phyloP scores from a whole-genome alignment of 2,888 invertebrate species.

The Cabera pusaria region DNA sequence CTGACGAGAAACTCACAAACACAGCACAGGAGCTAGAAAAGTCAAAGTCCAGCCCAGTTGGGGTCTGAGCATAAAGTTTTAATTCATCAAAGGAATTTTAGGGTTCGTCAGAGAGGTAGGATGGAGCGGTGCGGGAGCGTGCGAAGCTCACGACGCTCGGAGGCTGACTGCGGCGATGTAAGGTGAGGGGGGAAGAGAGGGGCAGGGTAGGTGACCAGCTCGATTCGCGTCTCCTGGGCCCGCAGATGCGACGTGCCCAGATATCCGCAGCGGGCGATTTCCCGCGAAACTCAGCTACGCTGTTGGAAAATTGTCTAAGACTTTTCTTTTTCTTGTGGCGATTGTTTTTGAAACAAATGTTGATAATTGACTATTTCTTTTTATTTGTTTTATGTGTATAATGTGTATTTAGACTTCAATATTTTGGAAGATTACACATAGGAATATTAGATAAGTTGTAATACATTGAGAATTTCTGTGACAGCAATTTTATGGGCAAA shows the following conservation, averaged over 20 bases:
- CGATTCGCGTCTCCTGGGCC: constrained; percentile 51
- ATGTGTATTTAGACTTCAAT: too few species aligned
- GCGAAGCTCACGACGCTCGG: constrained; percentile 4
- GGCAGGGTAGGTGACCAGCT: constrained; percentile 45
- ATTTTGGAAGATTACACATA: too few species aligned
- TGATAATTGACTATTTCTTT: too few species aligned
- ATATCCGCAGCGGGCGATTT: constrained; percentile 36
- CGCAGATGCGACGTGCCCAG: constrained; percentile 47
- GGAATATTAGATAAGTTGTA: too few species aligned
- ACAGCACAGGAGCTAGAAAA: constrained; percentile 17
- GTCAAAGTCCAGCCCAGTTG: constrained; percentile 1
- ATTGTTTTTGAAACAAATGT: too few species aligned
- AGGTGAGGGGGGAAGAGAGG: constrained; percentile 30
- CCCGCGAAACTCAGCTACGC: constrained; percentile 16
- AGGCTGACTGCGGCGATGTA: constrained; percentile 17
- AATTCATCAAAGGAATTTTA: constrained; percentile 20
- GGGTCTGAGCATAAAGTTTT: constrained; percentile 16
- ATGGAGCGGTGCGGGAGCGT: constrained; percentile 3
- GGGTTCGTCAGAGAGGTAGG: constrained; percentile 10
- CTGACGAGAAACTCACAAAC: constrained; percentile 19
- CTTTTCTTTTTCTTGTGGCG: too few species aligned
- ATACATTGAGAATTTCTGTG: too few species aligned
- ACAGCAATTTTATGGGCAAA: too few species aligned
- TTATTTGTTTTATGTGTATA: too few species aligned
- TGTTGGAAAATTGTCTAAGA: too few species aligned